Evolutionary conservation across 2,797 vertebrate genomes (phyloP).

Genomic region (Sebastolobus altivelis): DNA sequence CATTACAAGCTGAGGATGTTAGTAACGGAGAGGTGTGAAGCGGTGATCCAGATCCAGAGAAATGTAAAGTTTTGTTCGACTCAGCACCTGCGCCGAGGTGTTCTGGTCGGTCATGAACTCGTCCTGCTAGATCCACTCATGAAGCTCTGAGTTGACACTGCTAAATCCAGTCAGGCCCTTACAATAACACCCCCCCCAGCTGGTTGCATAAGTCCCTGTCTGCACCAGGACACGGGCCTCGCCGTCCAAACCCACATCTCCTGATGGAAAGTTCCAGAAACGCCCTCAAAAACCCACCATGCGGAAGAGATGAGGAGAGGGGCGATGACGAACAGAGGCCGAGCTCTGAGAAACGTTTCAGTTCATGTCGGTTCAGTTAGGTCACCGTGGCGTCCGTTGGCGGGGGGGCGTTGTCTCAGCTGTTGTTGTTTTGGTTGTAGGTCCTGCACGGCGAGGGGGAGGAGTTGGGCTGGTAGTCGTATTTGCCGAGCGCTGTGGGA

Average conservation of each 20-base stretch:
- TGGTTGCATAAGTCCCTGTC: conserved; percentile 47
- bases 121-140: conserved; percentile 8
- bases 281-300: conserved; percentile 46
- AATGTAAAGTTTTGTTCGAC: no score
- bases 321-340: conserved; percentile 25
- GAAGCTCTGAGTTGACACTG: conserved; percentile 45
- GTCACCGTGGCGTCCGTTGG: conserved; percentile 54
- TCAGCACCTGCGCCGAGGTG: no score
- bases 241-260: conserved; percentile 47
- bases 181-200: conserved; percentile 44
- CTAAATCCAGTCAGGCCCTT: conserved; percentile 42
- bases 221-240: conserved; percentile 27
- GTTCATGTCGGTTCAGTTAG: conserved; percentile 49
- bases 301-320: conserved; percentile 47
- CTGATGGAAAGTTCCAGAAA: conserved; percentile 61
- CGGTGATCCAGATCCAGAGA: conserved; percentile 25
- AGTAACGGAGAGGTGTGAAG: conserved; percentile 40
- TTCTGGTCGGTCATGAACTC: not conserved
- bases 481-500: conserved; percentile 94
- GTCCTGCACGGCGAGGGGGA: conserved; percentile 96
- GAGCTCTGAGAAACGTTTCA: conserved; percentile 53
- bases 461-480: conserved; percentile 94
- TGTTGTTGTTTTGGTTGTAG: conserved; percentile 94
- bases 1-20: conserved; percentile 49
- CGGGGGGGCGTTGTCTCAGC: conserved; percentile 84